Conservation (phyloP, 2,113 vertebrate species). For the Dipodomys merriami region DNA sequence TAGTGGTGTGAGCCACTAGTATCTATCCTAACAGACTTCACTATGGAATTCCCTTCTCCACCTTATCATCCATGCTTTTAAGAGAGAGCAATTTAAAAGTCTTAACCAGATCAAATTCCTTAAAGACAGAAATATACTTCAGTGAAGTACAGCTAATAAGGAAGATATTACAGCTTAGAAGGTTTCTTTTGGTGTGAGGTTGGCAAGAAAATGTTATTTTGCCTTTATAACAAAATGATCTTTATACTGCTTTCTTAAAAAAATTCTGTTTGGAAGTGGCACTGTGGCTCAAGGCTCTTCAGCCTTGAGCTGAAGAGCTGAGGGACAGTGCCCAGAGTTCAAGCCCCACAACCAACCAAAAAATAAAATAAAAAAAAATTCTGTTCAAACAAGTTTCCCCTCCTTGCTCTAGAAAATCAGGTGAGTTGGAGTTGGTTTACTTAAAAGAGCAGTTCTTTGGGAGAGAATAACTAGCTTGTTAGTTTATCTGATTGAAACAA, state of each 20-base stretch:
- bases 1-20: no score
- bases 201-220: background rate
- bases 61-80: background rate
- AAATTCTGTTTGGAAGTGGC: no score
- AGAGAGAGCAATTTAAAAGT: background rate
- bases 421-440: slow-evolving; percentile 10
- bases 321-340: no score
- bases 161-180: background rate
- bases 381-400: background rate
- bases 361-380: background rate
- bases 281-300: no score
- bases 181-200: background rate
- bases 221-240: slow-evolving; percentile 35
- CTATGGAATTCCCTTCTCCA: background rate
- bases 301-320: no score
- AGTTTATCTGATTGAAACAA: background rate
- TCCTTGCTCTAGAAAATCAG: slow-evolving; percentile 29
- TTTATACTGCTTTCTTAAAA: slow-evolving; percentile 38
- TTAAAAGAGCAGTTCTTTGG: slow-evolving; percentile 9
- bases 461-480: background rate
- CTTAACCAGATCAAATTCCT: background rate
- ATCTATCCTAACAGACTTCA: background rate
- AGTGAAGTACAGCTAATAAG: background rate
- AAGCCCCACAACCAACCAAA: no score
- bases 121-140: slow-evolving; percentile 5